Evolutionary conservation across 1,140 invertebrate species (phyloP).

Genomic region (Acromyrmex echinatior): DNA sequence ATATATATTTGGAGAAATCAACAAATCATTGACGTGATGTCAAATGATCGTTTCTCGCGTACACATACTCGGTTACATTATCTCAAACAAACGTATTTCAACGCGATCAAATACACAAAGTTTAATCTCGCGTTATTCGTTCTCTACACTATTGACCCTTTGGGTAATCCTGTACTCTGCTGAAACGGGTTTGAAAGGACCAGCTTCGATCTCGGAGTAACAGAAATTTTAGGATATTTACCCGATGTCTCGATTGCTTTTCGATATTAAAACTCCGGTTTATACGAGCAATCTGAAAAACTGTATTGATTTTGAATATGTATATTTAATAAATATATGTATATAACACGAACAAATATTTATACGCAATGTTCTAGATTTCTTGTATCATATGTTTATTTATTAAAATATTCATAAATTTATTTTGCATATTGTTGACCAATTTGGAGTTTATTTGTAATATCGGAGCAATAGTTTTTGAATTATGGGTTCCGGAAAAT

Average conservation of each 20-base stretch:
- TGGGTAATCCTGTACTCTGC: conserved; percentile 58
- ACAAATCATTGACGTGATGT: neutral
- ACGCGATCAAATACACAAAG: conserved; percentile 40
- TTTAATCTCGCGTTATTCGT: conserved; percentile 71
- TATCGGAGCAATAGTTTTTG: neutral
- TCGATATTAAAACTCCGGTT: conserved; percentile 58
- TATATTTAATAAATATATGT: conserved; percentile 10
- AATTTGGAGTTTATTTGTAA: conserved; percentile 4
- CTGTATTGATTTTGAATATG: conserved; percentile 2
- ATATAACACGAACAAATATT: neutral
- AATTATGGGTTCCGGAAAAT: neutral
- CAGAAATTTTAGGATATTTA: conserved; percentile 52
- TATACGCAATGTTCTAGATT: conserved; percentile 1
- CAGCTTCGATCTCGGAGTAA: conserved; percentile 62
- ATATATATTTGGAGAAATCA: neutral
- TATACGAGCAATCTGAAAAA: conserved; percentile 11
- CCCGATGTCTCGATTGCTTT: conserved; percentile 48
- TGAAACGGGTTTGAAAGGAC: conserved; percentile 63
- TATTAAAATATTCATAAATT: neutral
- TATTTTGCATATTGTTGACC: neutral
- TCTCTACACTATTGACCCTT: conserved; percentile 64
- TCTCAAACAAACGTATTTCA: conserved; percentile 60
- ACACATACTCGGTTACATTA: too few relatives aligned
- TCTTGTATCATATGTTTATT: conserved; percentile 3
- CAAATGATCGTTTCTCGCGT: conserved; percentile 32